Base-by-base conservation (phyloP, 2,113 vertebrate species). In the Muntiacus reevesi region DNA sequence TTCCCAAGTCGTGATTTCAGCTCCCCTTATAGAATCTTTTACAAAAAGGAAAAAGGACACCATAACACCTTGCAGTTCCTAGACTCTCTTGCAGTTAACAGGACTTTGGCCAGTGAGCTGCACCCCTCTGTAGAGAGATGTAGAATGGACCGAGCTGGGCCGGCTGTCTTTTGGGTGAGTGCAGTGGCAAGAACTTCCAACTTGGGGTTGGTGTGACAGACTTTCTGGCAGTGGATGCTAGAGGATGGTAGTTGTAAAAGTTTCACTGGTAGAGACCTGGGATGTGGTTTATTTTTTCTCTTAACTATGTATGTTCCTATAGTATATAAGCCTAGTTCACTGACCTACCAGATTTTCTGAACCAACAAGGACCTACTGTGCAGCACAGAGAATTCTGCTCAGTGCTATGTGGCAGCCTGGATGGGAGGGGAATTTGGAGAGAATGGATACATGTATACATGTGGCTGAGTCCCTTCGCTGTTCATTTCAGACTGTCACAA, bases 71-170 rank as follows among this genome's bases (percentile, higher is more conserved):
- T 82, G 1, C 3, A 14, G 36, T 88, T 67, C 36, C 54, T 17
- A 47, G 87, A 78, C n/a, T 55, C 67, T 84, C n/a, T 60, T 79
- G 91, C n/a, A 60, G 64, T 83, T 60, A 71, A 23, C 12, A 54
- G 5, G 17, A 21, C n/a, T 14, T 15, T 12, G 57, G 14, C 13
- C 28, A 5, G 3, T 33, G 9, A 36, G 7, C 25, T 7, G 55
- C 11, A 43, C 1, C 17, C 3, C 3, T 2, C 27, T 23, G 3
- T 3, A 45, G 50, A 21, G 23, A 6, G 19, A 25, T 40, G 6
- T 17, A 6, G 9, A 43, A 33, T 16, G 28, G 17, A 15, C 27
- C 11, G 0, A 11, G 19, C 9, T 30, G 36, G 15, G 76, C 36
- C 16, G 9, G 27, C 25, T 60, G 36, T n/a, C n/a, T 33, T 59